Evolutionary conservation across 2,797 vertebrate genomes (phyloP).

Genomic region (Tachyglossus aculeatus): DNA sequence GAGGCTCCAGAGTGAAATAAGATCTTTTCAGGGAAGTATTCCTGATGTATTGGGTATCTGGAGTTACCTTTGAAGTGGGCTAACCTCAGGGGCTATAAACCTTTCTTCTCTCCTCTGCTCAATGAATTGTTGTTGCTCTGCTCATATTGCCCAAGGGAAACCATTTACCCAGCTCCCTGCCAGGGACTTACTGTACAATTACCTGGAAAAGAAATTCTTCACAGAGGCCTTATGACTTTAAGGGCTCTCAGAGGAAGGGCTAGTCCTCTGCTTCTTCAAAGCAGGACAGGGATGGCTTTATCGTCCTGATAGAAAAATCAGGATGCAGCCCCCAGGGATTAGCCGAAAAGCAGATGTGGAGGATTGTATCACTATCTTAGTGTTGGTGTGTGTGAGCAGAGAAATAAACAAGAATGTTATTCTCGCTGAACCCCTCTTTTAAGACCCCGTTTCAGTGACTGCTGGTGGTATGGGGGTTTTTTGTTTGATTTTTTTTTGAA

Average conservation of each 20-base stretch:
- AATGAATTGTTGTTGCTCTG: too few relatives aligned
- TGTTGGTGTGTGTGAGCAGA: constrained; percentile 27
- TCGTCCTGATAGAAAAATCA: neutral
- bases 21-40: too few relatives aligned
- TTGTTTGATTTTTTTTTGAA: constrained; percentile 23
- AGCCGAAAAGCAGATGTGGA: constrained; percentile 4
- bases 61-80: too few relatives aligned
- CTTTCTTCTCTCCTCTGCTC: too few relatives aligned
- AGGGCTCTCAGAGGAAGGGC: neutral
- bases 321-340: constrained; percentile 6
- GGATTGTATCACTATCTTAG: constrained; percentile 36
- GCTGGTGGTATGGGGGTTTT: constrained; percentile 14
- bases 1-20: too few relatives aligned
- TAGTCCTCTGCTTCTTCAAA: neutral
- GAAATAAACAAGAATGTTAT: constrained; percentile 47
- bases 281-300: neutral
- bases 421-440: constrained; percentile 25
- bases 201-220: neutral
- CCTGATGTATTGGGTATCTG: too few relatives aligned
- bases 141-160: too few relatives aligned
- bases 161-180: too few relatives aligned
- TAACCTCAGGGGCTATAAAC: too few relatives aligned
- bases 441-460: constrained; percentile 23
- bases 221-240: constrained; percentile 2
- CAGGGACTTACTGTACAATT: too few relatives aligned